A percentile compares a stretch with the other conserved stretches of the same genome.
Conservation (phyloP, 2,888 invertebrate genomes). For the Biston stratarius region DNA sequence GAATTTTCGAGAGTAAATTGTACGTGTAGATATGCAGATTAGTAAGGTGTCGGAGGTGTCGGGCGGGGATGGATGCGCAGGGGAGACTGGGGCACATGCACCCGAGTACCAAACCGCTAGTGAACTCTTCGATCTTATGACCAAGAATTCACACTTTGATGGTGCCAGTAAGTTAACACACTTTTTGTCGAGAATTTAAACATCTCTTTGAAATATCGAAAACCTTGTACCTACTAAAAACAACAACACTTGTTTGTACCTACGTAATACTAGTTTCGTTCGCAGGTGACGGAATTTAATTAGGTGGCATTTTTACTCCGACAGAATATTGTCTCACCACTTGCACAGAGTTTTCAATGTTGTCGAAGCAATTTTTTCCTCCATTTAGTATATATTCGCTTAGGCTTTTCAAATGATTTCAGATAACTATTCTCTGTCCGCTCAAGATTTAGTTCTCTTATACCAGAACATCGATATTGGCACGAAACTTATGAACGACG, state of each 20-base stretch:
- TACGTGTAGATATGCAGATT: constrained; percentile 70
- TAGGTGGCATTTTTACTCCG: too few species aligned
- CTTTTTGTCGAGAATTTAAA: too few species aligned
- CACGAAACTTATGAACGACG: constrained; percentile 61
- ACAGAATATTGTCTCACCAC: too few species aligned
- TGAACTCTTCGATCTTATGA: constrained; percentile 70
- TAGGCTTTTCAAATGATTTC: constrained; percentile 32
- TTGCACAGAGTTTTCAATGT: too few species aligned
- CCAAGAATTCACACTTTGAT: constrained; percentile 58
- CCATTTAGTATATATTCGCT: too few species aligned
- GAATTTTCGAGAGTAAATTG: constrained; percentile 54
- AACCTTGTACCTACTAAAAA: too few species aligned
- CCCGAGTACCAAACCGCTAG: constrained; percentile 66
- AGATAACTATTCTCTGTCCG: constrained; percentile 61
- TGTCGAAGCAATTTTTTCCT: too few species aligned
- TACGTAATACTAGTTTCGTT: too few species aligned
- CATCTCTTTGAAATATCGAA: too few species aligned
- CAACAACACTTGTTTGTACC: too few species aligned
- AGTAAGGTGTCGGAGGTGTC: constrained; percentile 61
- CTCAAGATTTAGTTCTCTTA: constrained; percentile 72
- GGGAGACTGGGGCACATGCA: constrained; percentile 40
- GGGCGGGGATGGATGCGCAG: constrained; percentile 44
- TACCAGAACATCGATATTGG: constrained; percentile 77
- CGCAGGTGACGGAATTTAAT: too few species aligned
- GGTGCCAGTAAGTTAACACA: constrained; percentile 52